Evolutionary conservation across 2,113 vertebrate genomes (phyloP), one percentile per base, ranked within the genome.

Genomic region (Brachypteracias leptosomus): DNA sequence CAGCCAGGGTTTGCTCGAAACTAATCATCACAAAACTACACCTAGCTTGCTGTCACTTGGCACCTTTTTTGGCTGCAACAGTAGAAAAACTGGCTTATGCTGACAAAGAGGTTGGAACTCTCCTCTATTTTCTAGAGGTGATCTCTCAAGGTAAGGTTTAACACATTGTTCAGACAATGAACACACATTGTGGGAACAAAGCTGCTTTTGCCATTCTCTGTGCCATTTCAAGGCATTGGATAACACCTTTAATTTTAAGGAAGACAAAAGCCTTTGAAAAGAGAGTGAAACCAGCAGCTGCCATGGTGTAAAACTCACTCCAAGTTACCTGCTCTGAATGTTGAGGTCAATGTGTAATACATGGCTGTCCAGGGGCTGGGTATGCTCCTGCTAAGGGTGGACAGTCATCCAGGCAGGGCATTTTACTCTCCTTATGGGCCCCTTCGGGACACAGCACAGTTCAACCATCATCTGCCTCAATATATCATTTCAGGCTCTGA

Each of bases 41-140:
- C 85, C 81, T 89, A 65, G 68, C 66, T 91, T 85, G 89, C 67
- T 11, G 7, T 85, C 93, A 88, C 49, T 94, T 93, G 96, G 87
- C 91, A 94, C 66, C 81, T 78, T 57, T 83, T 91, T 88, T 95
- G 94, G 91, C 95, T 51, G 66, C 74, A 93, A 71, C 89, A 96
- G 84, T 76, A 96, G 95, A 94, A 95, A 96, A 96, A 96, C 93
- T 88, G 93, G 94, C 94, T 94, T 16, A 33, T 0, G 0, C 38
- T 35, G 71, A 49, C 62, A 73, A 81, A 47, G 68, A 35, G 62
- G 19, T 9, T 89, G 79, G 74, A 96, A 88, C 28, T 26, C 54
- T 95, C 31, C 89, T 54, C 74, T 93, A 46, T 95, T 92, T 95
- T 97, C 93, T 73, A 73, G 77, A 93, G 70, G 54, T 91, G 84